These are phyloP conservation scores for Aspiorhynchus laticeps DNA, from an alignment of 2,113 vertebrate genomes.

Conservation along the genomic window DNA sequence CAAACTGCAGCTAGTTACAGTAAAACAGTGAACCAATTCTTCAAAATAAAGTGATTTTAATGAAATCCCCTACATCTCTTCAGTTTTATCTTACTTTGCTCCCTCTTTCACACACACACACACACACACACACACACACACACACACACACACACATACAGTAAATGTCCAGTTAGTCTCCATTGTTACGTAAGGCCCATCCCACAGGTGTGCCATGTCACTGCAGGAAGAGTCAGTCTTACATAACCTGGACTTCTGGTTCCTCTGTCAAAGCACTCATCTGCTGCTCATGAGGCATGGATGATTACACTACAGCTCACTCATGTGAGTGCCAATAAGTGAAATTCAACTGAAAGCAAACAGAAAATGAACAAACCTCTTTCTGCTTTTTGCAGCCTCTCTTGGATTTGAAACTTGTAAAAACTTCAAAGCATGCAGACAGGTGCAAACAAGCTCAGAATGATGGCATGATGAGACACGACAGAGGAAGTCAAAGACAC, in stretches of 20 bases:
- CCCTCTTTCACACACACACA: background rate
- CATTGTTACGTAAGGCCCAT: conserved; percentile 15
- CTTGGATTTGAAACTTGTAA: background rate
- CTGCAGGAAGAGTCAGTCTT: background rate
- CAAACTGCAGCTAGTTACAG: background rate
- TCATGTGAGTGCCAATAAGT: background rate
- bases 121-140: background rate
- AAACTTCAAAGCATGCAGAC: conserved; percentile 30
- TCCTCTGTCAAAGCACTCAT: background rate
- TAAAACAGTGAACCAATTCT: background rate
- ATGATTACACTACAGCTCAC: background rate
- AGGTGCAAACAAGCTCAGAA: conserved; percentile 18
- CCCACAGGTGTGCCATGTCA: conserved; percentile 28
- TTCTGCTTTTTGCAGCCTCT: background rate
- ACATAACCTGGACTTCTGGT: conserved; percentile 12
- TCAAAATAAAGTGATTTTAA: background rate
- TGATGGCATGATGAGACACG: background rate
- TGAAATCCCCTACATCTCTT: background rate
- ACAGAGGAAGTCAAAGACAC: conserved; percentile 19
- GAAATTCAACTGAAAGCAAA: background rate
- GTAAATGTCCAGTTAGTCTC: conserved; percentile 3
- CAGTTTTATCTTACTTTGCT: background rate
- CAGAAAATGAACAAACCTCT: background rate
- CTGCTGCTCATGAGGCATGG: background rate
- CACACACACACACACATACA: background rate